Evolutionary conservation across 2,797 vertebrate genomes (phyloP).

Genomic region (Eutrigla gurnardus): DNA sequence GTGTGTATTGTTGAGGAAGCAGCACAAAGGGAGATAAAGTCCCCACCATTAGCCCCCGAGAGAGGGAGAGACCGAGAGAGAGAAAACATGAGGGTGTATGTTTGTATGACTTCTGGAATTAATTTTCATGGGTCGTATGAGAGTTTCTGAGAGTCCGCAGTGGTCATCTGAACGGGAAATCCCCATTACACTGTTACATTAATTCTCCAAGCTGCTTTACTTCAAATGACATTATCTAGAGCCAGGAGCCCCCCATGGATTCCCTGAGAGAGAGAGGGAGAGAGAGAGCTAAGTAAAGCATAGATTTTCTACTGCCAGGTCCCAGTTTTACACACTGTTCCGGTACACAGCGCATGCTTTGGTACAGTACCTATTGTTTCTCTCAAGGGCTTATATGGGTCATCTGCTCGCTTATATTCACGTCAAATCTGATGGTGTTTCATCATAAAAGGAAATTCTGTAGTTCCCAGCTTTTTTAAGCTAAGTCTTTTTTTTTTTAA

Average conservation of each 20-base stretch:
- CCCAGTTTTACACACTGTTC: conserved; percentile 65
- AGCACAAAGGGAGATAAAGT: conserved; percentile 22
- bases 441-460: conserved; percentile 12
- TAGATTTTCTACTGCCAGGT: conserved; percentile 61
- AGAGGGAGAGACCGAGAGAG: neutral
- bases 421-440: conserved; percentile 18
- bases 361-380: conserved; percentile 56
- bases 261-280: conserved; percentile 58
- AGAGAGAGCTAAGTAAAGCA: conserved; percentile 49
- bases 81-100: neutral
- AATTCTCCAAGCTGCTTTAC: conserved; percentile 65
- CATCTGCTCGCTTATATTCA: conserved; percentile 32
- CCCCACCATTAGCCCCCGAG: neutral
- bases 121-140: neutral
- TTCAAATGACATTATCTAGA: conserved; percentile 76
- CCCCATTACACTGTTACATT: conserved; percentile 57
- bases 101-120: neutral
- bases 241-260: conserved; percentile 65
- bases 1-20: conserved; percentile 10
- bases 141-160: conserved; percentile 5
- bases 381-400: conserved; percentile 55
- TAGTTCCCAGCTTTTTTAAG: conserved; percentile 3
- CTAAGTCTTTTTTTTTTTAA: neutral
- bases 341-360: conserved; percentile 27
- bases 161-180: conserved; percentile 65